Conservation (phyloP, 37 sponge, comb jelly and placozoan species). For the Halisarca cf. caerulea region DNA sequence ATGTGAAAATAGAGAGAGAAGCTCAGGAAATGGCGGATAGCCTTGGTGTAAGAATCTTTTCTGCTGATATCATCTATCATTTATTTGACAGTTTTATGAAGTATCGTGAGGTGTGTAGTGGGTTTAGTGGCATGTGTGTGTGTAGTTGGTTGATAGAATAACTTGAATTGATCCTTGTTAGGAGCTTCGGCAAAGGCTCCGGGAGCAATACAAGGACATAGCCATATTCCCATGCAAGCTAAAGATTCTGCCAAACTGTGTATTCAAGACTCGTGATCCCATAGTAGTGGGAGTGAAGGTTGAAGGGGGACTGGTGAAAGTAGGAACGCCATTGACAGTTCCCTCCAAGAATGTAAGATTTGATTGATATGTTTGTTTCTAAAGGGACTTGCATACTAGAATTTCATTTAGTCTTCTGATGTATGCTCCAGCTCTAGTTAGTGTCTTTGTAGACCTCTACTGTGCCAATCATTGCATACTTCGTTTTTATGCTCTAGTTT, state of each 20-base stretch:
- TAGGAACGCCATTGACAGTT: constrained; percentile 81
- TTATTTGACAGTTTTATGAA: constrained; percentile 95
- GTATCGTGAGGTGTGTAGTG: constrained; percentile 72
- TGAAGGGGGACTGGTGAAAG: constrained; percentile 78
- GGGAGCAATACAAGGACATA: constrained; percentile 77
- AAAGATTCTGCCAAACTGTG: constrained; percentile 87
- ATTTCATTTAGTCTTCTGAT: too few species aligned
- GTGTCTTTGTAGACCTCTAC: background rate
- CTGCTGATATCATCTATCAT: constrained; percentile 99
- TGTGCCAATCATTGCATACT: background rate
- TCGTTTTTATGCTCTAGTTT: constrained; percentile 45
- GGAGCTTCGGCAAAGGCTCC: constrained; percentile 71
- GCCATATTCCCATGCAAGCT: constrained; percentile 96
- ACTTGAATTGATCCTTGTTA: background rate
- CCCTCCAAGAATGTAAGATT: constrained; percentile 71
- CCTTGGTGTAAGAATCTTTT: constrained; percentile 90
- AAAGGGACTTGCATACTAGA: too few species aligned
- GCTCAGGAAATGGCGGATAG: constrained; percentile 95
- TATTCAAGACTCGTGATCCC: constrained; percentile 97
- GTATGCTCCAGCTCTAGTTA: too few species aligned
- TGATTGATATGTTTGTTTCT: too few species aligned
- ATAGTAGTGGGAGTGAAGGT: constrained; percentile 95
- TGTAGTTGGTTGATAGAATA: background rate
- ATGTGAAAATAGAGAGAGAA: constrained; percentile 93
- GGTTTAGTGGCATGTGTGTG: background rate